phyloP scores from a whole-genome alignment of 2,113 vertebrate species.

The Macquaria australasica region DNA sequence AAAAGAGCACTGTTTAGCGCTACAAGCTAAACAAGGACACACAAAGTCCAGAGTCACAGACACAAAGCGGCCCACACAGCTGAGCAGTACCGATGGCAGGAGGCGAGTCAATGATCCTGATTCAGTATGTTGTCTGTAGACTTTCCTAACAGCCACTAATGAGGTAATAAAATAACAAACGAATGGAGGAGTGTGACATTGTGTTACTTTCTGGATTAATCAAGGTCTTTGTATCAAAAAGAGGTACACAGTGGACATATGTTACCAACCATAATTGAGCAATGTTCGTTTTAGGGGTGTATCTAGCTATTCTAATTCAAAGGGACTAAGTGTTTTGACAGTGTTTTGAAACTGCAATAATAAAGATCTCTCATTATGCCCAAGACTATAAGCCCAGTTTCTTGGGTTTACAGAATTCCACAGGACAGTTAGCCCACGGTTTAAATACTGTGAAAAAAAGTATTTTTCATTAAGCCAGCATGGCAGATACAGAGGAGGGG shows the following conservation, averaged over 20 bases:
- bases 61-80: neutral
- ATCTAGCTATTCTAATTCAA: neutral
- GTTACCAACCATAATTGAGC: too few species aligned
- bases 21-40: constrained; percentile 12
- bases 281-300: too few species aligned
- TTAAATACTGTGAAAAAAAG: neutral
- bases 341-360: neutral
- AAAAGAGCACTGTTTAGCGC: neutral
- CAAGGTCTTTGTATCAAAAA: neutral
- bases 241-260: neutral
- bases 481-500: neutral
- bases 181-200: neutral
- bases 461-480: neutral
- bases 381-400: neutral
- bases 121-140: neutral
- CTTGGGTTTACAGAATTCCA: neutral
- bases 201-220: neutral
- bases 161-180: neutral
- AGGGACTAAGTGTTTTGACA: neutral
- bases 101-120: neutral
- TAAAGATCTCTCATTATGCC: neutral
- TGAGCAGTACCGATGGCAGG: neutral
- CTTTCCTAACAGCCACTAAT: neutral
- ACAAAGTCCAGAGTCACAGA: neutral
- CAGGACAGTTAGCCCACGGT: neutral